phyloP scores from a whole-genome alignment of 2,888 invertebrate species.

The Byasa hedistus region DNA sequence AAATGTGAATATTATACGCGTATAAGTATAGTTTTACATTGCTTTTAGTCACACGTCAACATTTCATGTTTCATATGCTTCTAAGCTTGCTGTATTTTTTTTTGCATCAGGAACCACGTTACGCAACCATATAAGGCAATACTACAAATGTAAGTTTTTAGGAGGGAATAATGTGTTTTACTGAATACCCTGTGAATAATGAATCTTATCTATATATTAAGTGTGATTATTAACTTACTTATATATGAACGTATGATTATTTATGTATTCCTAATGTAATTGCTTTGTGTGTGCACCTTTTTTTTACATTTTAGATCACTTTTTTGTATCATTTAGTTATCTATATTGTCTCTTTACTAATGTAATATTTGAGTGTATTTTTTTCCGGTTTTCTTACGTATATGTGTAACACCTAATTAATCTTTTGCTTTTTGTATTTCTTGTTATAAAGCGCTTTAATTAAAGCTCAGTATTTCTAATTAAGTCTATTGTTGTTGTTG shows the following conservation, averaged over 20 bases:
- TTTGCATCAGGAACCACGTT: slow-evolving; percentile 33
- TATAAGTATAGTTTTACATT: not conserved
- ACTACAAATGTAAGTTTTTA: slow-evolving; percentile 28
- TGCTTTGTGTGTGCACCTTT: not conserved
- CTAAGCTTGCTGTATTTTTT: slow-evolving; percentile 11
- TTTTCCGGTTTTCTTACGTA: too few species aligned
- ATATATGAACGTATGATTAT: not conserved
- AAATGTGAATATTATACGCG: not conserved
- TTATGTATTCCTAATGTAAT: not conserved
- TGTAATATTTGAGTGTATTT: too few species aligned
- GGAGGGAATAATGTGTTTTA: slow-evolving; percentile 2
- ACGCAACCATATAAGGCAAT: slow-evolving; percentile 28
- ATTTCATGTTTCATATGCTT: slow-evolving; percentile 5
- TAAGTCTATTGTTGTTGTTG: too few species aligned
- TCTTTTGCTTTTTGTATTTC: too few species aligned
- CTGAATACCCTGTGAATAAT: slow-evolving; percentile 24
- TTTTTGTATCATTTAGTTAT: too few species aligned
- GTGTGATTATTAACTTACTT: not conserved
- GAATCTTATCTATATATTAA: not conserved
- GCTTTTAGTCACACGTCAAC: not conserved
- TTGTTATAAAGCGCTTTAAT: too few species aligned
- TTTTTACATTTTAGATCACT: not conserved
- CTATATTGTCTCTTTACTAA: too few species aligned
- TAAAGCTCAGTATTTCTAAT: too few species aligned
- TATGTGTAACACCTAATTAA: too few species aligned